These are phyloP conservation scores for Odontamblyopus rebecca DNA, from an alignment of 2,797 vertebrate species.

Conservation along the genomic window DNA sequence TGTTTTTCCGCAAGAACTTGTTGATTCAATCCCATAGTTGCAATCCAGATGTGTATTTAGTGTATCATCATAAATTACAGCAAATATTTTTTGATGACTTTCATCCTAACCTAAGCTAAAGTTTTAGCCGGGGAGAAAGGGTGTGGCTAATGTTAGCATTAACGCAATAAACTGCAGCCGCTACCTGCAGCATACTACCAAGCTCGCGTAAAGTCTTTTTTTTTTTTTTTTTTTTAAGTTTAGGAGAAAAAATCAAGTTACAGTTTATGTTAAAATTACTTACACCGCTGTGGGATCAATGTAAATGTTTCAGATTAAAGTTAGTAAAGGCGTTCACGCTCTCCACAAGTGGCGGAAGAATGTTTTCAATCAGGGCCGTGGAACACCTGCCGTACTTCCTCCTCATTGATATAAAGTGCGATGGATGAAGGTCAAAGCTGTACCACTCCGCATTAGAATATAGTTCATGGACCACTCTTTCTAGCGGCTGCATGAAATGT, in stretches of 20 bases:
- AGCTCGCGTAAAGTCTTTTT: background rate
- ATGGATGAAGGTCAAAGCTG: background rate
- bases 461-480: constrained; percentile 44
- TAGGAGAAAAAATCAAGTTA: background rate
- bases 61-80: background rate
- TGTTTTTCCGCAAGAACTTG: too few relatives aligned
- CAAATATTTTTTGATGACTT: background rate
- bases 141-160: background rate
- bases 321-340: constrained; percentile 11
- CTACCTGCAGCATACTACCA: background rate
- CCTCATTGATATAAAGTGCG: background rate
- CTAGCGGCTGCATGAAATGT: background rate
- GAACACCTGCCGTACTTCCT: constrained; percentile 64
- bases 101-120: background rate
- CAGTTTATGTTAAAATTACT: constrained; percentile 27
- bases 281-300: constrained; percentile 36
- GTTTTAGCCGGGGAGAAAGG: background rate
- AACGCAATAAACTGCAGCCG: background rate
- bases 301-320: constrained; percentile 3
- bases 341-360: constrained; percentile 8
- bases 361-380: constrained; percentile 63
- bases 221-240: background rate
- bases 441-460: constrained; percentile 52
- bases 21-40: background rate
- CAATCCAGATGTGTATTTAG: background rate